These are phyloP conservation scores for Choloepus didactylus DNA, from an alignment of 2,797 vertebrate genomes.

Conservation along the genomic window DNA sequence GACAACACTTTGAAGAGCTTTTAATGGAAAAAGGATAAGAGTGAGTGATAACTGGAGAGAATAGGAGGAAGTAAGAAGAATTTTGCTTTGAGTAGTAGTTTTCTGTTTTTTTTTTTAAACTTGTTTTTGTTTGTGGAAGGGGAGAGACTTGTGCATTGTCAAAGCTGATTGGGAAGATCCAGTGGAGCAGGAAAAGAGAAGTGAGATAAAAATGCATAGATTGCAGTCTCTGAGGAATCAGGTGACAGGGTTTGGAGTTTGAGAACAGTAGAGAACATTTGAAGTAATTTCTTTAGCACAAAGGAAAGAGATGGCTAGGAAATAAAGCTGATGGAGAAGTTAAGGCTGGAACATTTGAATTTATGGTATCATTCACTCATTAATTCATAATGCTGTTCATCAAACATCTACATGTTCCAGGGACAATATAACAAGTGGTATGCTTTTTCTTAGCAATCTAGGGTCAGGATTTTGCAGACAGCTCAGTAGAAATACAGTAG, in stretches of 20 bases:
- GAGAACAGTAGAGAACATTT: neutral
- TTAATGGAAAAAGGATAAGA: neutral
- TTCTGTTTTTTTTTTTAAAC: neutral
- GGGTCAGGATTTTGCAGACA: neutral
- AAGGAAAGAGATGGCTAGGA: neutral
- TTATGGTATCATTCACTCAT: neutral
- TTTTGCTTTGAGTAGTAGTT: neutral
- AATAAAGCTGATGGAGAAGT: neutral
- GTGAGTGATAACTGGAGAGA: neutral
- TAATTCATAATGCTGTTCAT: neutral
- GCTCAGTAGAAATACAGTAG: neutral
- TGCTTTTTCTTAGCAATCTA: neutral
- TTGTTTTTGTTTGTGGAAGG: conserved; percentile 1
- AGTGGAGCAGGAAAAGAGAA: neutral
- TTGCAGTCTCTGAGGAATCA: neutral
- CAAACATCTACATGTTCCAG: neutral
- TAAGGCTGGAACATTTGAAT: neutral
- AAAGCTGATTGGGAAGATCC: neutral
- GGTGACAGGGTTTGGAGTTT: neutral
- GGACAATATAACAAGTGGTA: neutral
- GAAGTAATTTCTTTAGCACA: neutral
- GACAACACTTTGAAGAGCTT: neutral
- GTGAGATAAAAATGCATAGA: neutral
- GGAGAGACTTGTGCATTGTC: neutral
- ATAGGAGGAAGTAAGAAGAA: neutral